Evolutionary conservation across 2,113 vertebrate genomes (phyloP), one percentile per base, ranked within the genome.

Genomic region (Zapornia atra): DNA sequence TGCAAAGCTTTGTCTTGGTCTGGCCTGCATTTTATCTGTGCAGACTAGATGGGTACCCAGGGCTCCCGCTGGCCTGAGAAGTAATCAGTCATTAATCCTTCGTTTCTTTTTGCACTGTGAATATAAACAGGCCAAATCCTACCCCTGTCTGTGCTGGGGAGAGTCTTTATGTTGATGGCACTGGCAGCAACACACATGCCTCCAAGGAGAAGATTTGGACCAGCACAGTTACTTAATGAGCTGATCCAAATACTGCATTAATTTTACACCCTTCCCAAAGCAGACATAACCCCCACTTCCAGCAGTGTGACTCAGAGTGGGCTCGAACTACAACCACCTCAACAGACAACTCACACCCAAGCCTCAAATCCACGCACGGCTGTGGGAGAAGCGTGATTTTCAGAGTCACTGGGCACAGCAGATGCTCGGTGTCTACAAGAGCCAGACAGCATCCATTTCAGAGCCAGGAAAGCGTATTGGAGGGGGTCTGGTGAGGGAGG

Each of bases 1-100:
- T 93, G 96, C 94, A 93, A 95, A 88, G 96, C 92, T 96, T 94
- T 96, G 93, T 96, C 96, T 94, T 90, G 90, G 46, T 93, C 88
- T 95, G 76, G 80, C 94, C 73, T 42, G 80, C 33, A 4, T 82
- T 96, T 96, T 94, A 83, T 86, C 90, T 90, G 94, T 90, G 94
- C 90, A 95, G 85, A 73, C 72, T 29, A 77, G 94, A 95, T 78
- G 94, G 95, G 95, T 56, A 92, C 95, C 90, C 92, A 83, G 72
- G 57, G 94, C 81, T 95, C 95, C 94, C 0, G 78, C 93, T 94
- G 87, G 82, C 93, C 93, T 1, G 0, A 93, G 94, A 86, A 96
- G 92, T 83, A 88, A 95, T 94, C 96, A 81, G 93, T 75, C 90
- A 90, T 95, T 95, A 93, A 96, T 94, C 95, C 95, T 96, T 75